phyloP scores from a whole-genome alignment of 2,888 invertebrate genomes.

The Campoplex capitator region DNA sequence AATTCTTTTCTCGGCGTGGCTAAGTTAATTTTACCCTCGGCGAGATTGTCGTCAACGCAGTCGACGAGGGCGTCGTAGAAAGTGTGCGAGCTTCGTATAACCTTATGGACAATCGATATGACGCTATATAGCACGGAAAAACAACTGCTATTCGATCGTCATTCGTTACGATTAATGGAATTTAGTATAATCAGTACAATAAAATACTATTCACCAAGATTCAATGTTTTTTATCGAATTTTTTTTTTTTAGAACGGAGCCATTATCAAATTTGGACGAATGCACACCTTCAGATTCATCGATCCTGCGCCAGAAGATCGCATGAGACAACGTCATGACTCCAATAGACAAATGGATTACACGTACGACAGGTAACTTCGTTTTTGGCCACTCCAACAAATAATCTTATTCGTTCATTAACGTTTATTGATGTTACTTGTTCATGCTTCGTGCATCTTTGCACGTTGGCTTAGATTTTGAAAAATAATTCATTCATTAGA shows the following conservation, averaged over 20 bases:
- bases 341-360: slow-evolving; percentile 90
- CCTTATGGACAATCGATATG: slow-evolving; percentile 41
- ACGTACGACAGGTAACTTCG: slow-evolving; percentile 91
- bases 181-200: neutral
- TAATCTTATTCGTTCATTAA: neutral
- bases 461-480: slow-evolving; percentile 12
- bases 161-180: neutral
- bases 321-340: slow-evolving; percentile 91
- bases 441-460: slow-evolving; percentile 46
- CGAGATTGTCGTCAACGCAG: slow-evolving; percentile 48
- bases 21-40: slow-evolving; percentile 63
- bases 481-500: slow-evolving; percentile 37
- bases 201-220: neutral
- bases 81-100: slow-evolving; percentile 38
- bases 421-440: slow-evolving; percentile 20
- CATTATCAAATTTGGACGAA: slow-evolving; percentile 93
- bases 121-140: slow-evolving; percentile 25
- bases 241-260: slow-evolving; percentile 89
- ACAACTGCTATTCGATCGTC: slow-evolving; percentile 34
- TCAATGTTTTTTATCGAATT: neutral
- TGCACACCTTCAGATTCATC: slow-evolving; percentile 94
- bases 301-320: slow-evolving; percentile 93
- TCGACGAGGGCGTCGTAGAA: slow-evolving; percentile 27
- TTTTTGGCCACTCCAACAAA: neutral
- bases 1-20: slow-evolving; percentile 60